Conservation (phyloP, 64 coral and sea anemone genomes). For the Acropora yongei region DNA sequence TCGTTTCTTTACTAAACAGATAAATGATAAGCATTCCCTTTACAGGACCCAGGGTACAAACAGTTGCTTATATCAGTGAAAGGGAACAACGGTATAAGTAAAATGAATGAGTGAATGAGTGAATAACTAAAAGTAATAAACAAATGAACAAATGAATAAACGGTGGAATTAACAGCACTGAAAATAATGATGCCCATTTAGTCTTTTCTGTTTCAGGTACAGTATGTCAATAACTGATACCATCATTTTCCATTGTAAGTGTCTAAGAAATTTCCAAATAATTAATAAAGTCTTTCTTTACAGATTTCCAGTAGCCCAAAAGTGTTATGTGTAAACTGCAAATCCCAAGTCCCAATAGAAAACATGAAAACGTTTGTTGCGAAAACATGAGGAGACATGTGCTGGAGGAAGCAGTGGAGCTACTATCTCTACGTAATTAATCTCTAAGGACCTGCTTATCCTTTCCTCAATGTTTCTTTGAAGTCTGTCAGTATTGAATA, state of each 20-base stretch:
- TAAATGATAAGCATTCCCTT: slow-evolving; percentile 16
- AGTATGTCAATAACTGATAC: slow-evolving; percentile 21
- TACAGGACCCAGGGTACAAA: background rate
- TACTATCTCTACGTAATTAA: slow-evolving; percentile 14
- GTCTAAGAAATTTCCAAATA: slow-evolving; percentile 17
- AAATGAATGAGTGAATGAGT: background rate
- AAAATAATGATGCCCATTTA: background rate
- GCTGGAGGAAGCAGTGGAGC: slow-evolving; percentile 45
- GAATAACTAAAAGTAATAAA: background rate
- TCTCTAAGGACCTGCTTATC: background rate
- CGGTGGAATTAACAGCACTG: slow-evolving; percentile 10
- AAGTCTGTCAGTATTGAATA: slow-evolving; percentile 10
- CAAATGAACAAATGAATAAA: slow-evolving; percentile 10
- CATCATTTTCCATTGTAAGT: background rate
- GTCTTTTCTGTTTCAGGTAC: slow-evolving; percentile 18
- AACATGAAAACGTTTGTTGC: too few relatives aligned
- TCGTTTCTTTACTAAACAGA: too few relatives aligned
- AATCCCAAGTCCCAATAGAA: slow-evolving; percentile 33
- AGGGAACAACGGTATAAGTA: background rate
- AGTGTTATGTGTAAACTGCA: slow-evolving; percentile 36
- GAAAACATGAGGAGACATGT: slow-evolving; percentile 38
- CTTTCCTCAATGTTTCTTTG: slow-evolving; percentile 18
- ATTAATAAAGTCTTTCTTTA: slow-evolving; percentile 13
- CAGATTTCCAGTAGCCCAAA: slow-evolving; percentile 44
- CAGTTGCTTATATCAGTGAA: slow-evolving; percentile 24